Evolutionary conservation across 1,140 invertebrate species (phyloP), one percentile per base, ranked within the genome.

Genomic region (Eueides isabella): DNA sequence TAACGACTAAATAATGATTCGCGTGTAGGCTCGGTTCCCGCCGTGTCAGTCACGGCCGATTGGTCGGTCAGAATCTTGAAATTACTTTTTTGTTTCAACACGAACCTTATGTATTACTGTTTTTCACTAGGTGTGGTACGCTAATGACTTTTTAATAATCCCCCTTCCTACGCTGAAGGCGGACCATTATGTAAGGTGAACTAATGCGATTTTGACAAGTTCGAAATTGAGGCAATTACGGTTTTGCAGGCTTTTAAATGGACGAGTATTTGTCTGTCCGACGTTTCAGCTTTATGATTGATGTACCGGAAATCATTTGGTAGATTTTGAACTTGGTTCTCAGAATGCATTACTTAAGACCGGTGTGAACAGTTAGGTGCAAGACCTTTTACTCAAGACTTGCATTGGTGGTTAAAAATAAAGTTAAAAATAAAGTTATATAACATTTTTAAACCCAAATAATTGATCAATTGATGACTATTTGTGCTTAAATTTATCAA

Each of bases 101-200:
- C 85, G 84, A 86, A 86, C 80, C 69, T 85, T 89, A 90, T 89
- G 83, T 89, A 88, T 85, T 28, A 72, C 44, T 71, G 71, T 68
- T 63, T 63, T 63, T 63, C 16, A 29, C 80, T 90, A 92, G 91
- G 90, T 90, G 90, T 91, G 89, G 91, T 81, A 75, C 85, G 82
- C 88, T 93, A 93, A 93, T 93, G 92, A 83, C 78, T 92, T 90
- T 93, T 92, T 91, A 93, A 93, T 92, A 92, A 93, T 92, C 85
- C 85, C 81, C 76, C 80, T 84, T 83, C 85, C 84, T 83, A 75
- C 80, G 87, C 86, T 86, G 77, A 86, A 88, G 87, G 84, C 88
- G 67, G 75, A 75, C 74, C 86, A 88, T 90, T 88, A 87, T 80
- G 82, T 81, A 82, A 85, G 82, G 81, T 80, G 80, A 85, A 87